These are phyloP conservation scores for Trachops cirrhosus DNA, from an alignment of 2,797 vertebrate species.

Conservation along the genomic window DNA sequence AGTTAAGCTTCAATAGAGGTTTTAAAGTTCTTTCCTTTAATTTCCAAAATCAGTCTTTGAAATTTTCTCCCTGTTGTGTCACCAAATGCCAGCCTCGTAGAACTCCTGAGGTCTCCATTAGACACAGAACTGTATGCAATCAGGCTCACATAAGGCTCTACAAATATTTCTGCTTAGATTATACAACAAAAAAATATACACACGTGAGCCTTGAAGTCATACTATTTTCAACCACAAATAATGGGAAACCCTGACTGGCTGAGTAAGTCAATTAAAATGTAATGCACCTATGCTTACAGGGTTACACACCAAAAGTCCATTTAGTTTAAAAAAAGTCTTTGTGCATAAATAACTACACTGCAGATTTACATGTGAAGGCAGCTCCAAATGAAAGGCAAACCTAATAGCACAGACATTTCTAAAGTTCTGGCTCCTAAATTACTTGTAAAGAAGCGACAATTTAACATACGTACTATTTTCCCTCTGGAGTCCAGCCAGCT, in stretches of 20 bases:
- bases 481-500: conserved; percentile 89
- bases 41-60: conserved; percentile 23
- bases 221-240: conserved; percentile 30
- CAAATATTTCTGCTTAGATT: conserved; percentile 34
- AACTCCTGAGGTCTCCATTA: neutral
- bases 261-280: conserved; percentile 17
- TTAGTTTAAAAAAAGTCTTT: neutral
- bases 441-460: conserved; percentile 51
- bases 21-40: conserved; percentile 29
- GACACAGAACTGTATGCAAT: neutral
- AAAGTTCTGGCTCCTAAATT: conserved; percentile 10
- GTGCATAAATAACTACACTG: neutral
- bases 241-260: neutral
- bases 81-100: neutral
- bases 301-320: neutral
- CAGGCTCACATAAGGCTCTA: neutral
- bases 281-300: neutral
- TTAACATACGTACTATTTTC: conserved; percentile 89
- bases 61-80: conserved; percentile 20
- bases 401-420: neutral
- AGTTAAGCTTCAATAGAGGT: neutral
- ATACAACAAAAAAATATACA: neutral
- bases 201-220: neutral
- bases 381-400: neutral
- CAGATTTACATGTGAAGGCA: conserved; percentile 4